Conservation (phyloP, 1,140 invertebrate genomes). For the Drosophila guanche region DNA sequence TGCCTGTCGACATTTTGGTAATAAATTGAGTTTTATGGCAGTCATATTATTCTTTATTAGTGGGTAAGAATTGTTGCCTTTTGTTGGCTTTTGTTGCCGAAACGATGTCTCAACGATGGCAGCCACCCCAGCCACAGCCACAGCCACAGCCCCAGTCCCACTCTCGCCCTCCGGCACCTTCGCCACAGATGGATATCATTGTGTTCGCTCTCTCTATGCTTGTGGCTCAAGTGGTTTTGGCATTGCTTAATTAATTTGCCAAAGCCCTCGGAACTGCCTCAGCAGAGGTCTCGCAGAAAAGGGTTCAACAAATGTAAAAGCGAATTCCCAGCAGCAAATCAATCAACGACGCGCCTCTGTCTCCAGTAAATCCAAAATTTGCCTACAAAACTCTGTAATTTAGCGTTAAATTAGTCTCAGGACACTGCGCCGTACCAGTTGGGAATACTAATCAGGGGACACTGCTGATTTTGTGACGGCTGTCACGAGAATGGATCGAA, state of each 20-base stretch:
- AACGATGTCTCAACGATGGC: slow-evolving; percentile 32
- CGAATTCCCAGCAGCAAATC: slow-evolving; percentile 37
- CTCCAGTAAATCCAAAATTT: slow-evolving; percentile 53
- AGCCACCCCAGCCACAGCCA: neutral
- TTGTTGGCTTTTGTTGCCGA: slow-evolving; percentile 71
- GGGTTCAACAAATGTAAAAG: neutral
- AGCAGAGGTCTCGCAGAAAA: slow-evolving; percentile 1
- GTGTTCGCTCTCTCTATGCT: slow-evolving; percentile 12
- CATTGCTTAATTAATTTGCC: slow-evolving; percentile 68
- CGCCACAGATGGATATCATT: slow-evolving; percentile 17
- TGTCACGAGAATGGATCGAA: slow-evolving; percentile 10
- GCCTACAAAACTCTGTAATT: slow-evolving; percentile 48
- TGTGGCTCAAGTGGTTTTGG: slow-evolving; percentile 40
- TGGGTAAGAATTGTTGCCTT: slow-evolving; percentile 80
- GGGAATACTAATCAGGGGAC: slow-evolving; percentile 27
- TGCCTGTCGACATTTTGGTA: slow-evolving; percentile 80
- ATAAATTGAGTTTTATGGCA: slow-evolving; percentile 82
- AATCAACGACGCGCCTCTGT: slow-evolving; percentile 51
- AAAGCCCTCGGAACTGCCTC: slow-evolving; percentile 27
- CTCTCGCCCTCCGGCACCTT: slow-evolving; percentile 6
- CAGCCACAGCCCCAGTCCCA: no score
- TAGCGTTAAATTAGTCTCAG: slow-evolving; percentile 63
- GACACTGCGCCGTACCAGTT: neutral
- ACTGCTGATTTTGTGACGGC: slow-evolving; percentile 31
- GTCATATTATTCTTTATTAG: slow-evolving; percentile 82